Evolutionary conservation across 2,888 invertebrate species (phyloP), one percentile per base, ranked within the genome.

Genomic region (Oscheius sp.): DNA sequence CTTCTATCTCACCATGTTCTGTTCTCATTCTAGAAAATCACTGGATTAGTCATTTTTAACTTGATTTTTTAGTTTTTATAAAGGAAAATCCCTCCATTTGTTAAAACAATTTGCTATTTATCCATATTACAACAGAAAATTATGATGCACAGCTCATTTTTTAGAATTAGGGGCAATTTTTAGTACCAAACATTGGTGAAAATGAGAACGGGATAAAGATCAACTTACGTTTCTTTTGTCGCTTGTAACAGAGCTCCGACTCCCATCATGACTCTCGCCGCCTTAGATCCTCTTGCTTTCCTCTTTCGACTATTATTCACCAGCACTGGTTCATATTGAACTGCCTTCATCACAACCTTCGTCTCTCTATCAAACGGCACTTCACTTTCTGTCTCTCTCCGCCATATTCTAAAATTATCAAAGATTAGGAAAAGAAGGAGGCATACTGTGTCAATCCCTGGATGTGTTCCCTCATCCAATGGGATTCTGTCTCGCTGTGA

Each of bases 401-500:
- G 79, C 83, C 83, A 83, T 55, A 73, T 52, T 29, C 77, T 80
- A 55, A 1, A 79, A 63, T 43, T n/a, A n/a, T 29, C 7, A 41
- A 21, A 16, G 18, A 21, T n/a, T 7, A 1, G 5, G 18, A 61
- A 35, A 61, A 2, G 2, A 25, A 46, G 12, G 12, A n/a, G 9
- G 23, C 64, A 25, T 13, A 64, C 18, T 6, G 59, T 35, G 27
- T 55, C 13, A 59, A 35, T 35, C 21, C 13, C n/a, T 43, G 45
- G 6, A 82, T 59, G 43, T 82, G 80, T 18, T 76, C 72, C n/a
- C 76, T 56, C 77, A 79, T 73, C 80, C 82, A 82, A 46, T 76
- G 76, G 46, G 70, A 56, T 27, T 75, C 74, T n/a, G 9, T 52
- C 35, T 63, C 72, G 5, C 45, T 66, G 52, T 77, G 69, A 76